Base-by-base conservation (phyloP, 2,888 invertebrate genomes). In the Meghimatium bilineatum region DNA sequence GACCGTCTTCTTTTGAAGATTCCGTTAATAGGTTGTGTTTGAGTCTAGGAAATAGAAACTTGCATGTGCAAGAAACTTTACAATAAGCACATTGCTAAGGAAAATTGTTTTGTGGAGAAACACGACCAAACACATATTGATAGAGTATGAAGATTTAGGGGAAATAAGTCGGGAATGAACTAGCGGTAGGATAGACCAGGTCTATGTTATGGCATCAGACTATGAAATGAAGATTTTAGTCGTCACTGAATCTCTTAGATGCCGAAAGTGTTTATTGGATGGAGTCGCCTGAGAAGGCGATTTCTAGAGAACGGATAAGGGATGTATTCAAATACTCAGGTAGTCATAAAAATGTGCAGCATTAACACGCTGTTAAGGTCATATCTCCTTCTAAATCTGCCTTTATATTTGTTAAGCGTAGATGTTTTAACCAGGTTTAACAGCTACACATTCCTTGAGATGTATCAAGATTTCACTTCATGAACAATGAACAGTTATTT, bases 21-120 rank as follows among this genome's bases (percentile, higher is more conserved):
- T 77, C 36, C 32, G 63, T 77, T 63, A 77, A 77, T 77, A 77
- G 63, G 60, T 36, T 60, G 32, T 32, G 77, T 29, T 38, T 74
- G 29, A 77, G 6, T 17, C 63, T 60, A 26, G 34, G 23, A 20
- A 32, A 76, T 76, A 76, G 75, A 63, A 52, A 23, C 63, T 34
- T 32, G n/a, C 36, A 38, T 77, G 77, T 74, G 32, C 52, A 6
- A 29, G 44, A 26, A 44, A 29, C n/a, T 6, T 12, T 10, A 26
- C 56, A 20, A 56, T 3, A 3, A 56, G 17, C 6, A 23, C 56
- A 3, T n/a, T 56, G 56, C 44, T 56, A 56, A 56, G 20, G 8
- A 56, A 56, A 56, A 12, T 23, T 20, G 56, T 23, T 56, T 56
- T 56, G 17, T 14, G 17, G 56, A 14, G 23, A 56, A 20, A 10